A percentile compares a stretch with the other conserved stretches of the same genome.
These are phyloP conservation scores for Pyrgilauda ruficollis DNA, from an alignment of 2,113 vertebrate species.

Conservation along the genomic window DNA sequence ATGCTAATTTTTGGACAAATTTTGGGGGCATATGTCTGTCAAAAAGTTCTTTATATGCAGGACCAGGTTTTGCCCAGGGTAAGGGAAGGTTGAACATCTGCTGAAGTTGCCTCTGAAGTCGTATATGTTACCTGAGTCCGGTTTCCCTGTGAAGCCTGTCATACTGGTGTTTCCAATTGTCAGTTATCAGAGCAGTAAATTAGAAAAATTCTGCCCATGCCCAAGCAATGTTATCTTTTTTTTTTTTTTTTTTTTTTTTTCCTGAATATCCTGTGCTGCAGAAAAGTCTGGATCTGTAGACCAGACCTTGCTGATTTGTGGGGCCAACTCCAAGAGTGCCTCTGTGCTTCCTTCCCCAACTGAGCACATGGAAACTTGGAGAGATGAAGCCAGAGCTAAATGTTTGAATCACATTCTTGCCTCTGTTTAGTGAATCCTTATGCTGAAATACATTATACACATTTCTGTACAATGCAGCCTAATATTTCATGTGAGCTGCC, in stretches of 20 bases:
- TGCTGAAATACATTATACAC: neutral
- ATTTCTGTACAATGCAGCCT: neutral
- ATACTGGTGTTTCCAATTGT: neutral
- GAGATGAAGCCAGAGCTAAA: neutral
- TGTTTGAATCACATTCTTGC: neutral
- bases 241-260: fast-evolving
- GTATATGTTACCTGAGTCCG: neutral
- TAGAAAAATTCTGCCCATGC: neutral
- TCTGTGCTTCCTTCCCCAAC: neutral
- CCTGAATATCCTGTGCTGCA: neutral
- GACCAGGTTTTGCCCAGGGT: neutral
- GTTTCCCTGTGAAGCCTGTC: neutral
- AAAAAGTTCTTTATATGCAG: neutral
- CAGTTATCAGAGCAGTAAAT: neutral
- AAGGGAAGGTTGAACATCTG: neutral
- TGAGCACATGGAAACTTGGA: neutral
- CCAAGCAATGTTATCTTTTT: neutral
- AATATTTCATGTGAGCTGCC: neutral
- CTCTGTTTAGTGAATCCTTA: neutral
- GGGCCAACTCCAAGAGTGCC: neutral
- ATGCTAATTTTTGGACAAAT: neutral
- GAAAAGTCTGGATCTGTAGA: neutral
- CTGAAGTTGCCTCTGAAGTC: neutral
- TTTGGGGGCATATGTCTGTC: neutral
- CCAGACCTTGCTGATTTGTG: neutral